Evolutionary conservation across 2,113 vertebrate species (phyloP).

Genomic region (Mus pahari): DNA sequence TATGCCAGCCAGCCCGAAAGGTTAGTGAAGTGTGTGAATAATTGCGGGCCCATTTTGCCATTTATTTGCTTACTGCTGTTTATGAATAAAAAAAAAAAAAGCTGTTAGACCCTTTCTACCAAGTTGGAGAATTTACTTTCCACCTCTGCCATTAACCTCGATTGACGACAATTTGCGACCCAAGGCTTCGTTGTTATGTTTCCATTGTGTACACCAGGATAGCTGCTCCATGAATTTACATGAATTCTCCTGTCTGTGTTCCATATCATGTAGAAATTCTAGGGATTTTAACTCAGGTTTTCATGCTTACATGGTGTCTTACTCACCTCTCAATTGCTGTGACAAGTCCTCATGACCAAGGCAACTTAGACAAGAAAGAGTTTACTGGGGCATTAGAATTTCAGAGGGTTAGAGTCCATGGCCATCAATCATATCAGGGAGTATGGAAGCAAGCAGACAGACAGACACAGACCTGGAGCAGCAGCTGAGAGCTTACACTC

Average conservation of each 20-base stretch:
- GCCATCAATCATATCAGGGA: neutral
- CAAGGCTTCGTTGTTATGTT: neutral
- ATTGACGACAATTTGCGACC: too few relatives aligned
- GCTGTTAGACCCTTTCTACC: too few relatives aligned
- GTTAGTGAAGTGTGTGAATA: too few relatives aligned
- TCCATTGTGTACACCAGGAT: too few relatives aligned
- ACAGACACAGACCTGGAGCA: too few relatives aligned
- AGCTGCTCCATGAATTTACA: neutral
- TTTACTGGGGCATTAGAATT: neutral
- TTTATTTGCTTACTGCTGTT: too few relatives aligned
- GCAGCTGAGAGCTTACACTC: neutral
- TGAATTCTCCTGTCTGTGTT: neutral
- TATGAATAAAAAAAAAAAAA: too few relatives aligned
- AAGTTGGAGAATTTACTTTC: too few relatives aligned
- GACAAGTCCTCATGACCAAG: neutral
- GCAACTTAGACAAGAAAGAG: neutral
- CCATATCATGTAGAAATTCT: neutral
- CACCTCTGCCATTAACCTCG: too few relatives aligned
- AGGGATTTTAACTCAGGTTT: neutral
- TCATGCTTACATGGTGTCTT: neutral
- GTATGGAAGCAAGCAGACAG: neutral
- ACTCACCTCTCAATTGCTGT: neutral
- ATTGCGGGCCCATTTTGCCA: too few relatives aligned
- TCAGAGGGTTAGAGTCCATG: neutral
- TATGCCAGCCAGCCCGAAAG: too few relatives aligned